A percentile compares a stretch with the other conserved stretches of the same genome.
Conservation (phyloP, 2,113 vertebrate species). For the Speoplatyrhinus poulsoni region DNA sequence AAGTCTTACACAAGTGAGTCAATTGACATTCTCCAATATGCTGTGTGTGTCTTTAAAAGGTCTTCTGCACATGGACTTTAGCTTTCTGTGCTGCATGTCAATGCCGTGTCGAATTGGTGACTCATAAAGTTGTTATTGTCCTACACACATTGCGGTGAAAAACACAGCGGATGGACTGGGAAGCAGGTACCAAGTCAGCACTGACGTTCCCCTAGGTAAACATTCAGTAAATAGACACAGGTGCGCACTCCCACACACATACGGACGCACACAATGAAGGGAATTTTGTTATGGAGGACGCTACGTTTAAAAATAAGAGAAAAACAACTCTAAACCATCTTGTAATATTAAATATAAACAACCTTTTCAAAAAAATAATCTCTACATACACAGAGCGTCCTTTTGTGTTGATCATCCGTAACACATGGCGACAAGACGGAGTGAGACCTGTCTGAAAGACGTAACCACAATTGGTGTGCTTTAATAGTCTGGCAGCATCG, state of each 20-base stretch:
- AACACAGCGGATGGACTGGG: background rate
- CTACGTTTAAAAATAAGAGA: background rate
- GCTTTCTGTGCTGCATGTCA: background rate
- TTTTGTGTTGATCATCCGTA: conserved; percentile 11
- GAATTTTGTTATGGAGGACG: background rate
- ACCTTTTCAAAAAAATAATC: conserved; percentile 57
- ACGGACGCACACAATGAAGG: conserved; percentile 1
- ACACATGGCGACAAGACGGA: conserved; percentile 13
- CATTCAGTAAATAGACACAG: background rate
- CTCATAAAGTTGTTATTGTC: background rate
- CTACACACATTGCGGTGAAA: too few relatives aligned
- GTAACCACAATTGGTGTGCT: conserved; percentile 15
- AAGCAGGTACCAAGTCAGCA: conserved; percentile 24
- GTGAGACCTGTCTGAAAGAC: conserved; percentile 9
- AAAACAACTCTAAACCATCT: conserved; percentile 50
- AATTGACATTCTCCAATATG: too few relatives aligned
- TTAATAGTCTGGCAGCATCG: conserved; percentile 6
- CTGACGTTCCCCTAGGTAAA: conserved; percentile 4
- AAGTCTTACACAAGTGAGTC: too few relatives aligned
- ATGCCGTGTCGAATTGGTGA: background rate
- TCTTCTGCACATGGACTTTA: too few relatives aligned
- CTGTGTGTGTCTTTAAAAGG: too few relatives aligned
- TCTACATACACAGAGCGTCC: conserved; percentile 35
- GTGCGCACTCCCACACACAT: background rate
- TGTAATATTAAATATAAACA: conserved; percentile 70